A percentile compares a stretch with the other conserved stretches of the same genome.
phyloP scores from a whole-genome alignment of 2,113 vertebrate species.

The Holacanthus passer region DNA sequence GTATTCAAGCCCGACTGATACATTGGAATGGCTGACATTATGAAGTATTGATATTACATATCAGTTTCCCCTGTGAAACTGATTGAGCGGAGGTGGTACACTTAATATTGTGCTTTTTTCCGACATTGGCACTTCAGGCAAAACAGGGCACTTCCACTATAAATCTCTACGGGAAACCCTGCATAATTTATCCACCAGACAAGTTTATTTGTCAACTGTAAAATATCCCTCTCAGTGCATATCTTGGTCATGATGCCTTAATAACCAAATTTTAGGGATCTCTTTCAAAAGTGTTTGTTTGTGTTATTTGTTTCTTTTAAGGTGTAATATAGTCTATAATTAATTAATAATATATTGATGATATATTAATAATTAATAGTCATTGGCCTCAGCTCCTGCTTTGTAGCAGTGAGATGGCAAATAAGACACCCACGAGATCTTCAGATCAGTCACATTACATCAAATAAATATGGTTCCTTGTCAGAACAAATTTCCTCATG shows the following conservation, averaged over 20 bases:
- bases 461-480: slow-evolving; percentile 45
- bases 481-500: slow-evolving; percentile 23
- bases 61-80: not conserved
- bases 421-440: not conserved
- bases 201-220: not conserved
- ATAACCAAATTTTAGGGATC: not conserved
- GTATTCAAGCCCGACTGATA: not conserved
- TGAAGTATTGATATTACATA: not conserved
- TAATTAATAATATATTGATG: no score
- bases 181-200: not conserved
- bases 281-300: not conserved
- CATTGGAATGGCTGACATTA: not conserved
- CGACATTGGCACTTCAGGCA: not conserved
- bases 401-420: not conserved
- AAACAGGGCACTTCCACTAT: not conserved
- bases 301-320: not conserved
- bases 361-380: no score
- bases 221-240: not conserved
- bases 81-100: not conserved
- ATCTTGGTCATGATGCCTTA: not conserved
- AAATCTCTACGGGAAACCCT: not conserved
- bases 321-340: no score
- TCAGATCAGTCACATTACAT: slow-evolving; percentile 21
- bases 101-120: not conserved
- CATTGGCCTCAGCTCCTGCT: no score